Base-by-base conservation (phyloP, 2,888 invertebrate species). In the Morpho achilles region DNA sequence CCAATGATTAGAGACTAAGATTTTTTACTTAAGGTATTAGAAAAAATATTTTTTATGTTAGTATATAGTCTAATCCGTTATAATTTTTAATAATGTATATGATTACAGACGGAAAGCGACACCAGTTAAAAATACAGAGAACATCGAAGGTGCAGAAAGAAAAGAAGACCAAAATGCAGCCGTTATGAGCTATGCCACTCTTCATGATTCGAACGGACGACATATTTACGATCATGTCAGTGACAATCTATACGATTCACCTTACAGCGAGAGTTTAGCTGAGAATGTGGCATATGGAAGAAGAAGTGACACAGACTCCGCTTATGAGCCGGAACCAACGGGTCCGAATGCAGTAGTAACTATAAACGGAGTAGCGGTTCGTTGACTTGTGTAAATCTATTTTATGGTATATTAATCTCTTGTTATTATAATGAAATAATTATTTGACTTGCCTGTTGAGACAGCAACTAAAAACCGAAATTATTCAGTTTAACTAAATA, bases 111-210 rank as follows among this genome's bases (percentile, higher is more conserved):
- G 96, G 50, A 96, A 96, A 90, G 95, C 96, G 16, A 94, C 95
- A 2, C 96, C 96, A 0, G 96, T 97, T 0, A 97, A 96, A 78
- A 96, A 96, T 76, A 96, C 96, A 0, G 96, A 96, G 77, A 97
- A 97, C 78, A 93, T 97, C 47, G 96, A 96, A 84, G 96, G 95
- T 0, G 96, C 96, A 0, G 96, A 96, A 72, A 90, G 95, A 10
- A 96, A 96, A 74, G 96, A 96, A 77, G 96, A 96, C 75, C 94
- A 96, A 72, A 96, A 94, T 75, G 96, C 96, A 0, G 96, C 96
- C 0, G 96, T 96, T 0, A 96, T 96, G 96, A 96, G 96, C 53
- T 97, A 96, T 76, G 95, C 96, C 23, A 96, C 95, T 1, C 83
- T 96, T 0, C 96, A 95, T 77, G 96, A 96, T 67, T 71, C 83